Evolutionary conservation across 37 sponge, comb jelly and placozoan species (phyloP).

Genomic region (Tethya wilhelma): DNA sequence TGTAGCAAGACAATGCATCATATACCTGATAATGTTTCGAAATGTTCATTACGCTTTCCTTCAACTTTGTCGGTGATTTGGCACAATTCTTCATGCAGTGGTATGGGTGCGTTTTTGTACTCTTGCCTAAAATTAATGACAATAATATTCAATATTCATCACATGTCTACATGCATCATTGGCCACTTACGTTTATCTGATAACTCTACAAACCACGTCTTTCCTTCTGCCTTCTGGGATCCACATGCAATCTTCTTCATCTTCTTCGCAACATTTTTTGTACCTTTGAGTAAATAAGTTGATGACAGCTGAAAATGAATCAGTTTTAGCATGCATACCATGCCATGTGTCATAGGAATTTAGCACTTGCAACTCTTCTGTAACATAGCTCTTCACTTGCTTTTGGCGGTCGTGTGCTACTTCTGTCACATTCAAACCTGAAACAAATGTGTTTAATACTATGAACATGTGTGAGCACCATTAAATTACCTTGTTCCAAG

Average conservation of each 20-base stretch:
- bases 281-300: neutral
- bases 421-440: constrained; percentile 4
- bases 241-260: constrained; percentile 18
- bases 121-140: neutral
- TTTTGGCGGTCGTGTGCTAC: constrained; percentile 28
- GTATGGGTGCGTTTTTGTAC: constrained; percentile 39
- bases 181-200: constrained; percentile 25
- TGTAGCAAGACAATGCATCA: neutral
- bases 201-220: constrained; percentile 36
- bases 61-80: constrained; percentile 1
- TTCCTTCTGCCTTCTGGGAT: neutral
- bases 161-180: neutral
- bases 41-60: neutral
- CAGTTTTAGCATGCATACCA: constrained; percentile 2
- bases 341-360: constrained; percentile 37
- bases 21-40: constrained; percentile 16
- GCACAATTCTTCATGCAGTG: constrained; percentile 37
- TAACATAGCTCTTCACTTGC: constrained; percentile 1
- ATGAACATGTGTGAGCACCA: neutral
- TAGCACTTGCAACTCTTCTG: neutral
- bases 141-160: neutral
- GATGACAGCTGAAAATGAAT: neutral
- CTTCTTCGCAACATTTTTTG: constrained; percentile 16
- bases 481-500: neutral
- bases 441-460: neutral